A percentile compares a stretch with the other conserved stretches of the same genome.
These are phyloP conservation scores for Melipona quadrifasciata DNA, from an alignment of 1,140 invertebrate species.

Conservation along the genomic window DNA sequence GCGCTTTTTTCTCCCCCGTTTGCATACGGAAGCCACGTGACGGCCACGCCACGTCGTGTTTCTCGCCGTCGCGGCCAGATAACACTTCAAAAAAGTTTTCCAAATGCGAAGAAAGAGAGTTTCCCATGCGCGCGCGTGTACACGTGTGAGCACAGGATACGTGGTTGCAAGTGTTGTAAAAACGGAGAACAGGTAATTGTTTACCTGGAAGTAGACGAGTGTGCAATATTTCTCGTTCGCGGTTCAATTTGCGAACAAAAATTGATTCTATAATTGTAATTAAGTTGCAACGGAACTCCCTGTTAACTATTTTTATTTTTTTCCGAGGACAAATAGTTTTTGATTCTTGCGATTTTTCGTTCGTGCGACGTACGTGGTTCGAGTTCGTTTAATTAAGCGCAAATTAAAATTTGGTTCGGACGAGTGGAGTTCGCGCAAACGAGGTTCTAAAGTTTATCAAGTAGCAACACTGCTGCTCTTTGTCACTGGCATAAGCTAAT, in stretches of 20 bases:
- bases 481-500: too few species aligned
- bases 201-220: neutral
- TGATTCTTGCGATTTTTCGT: too few species aligned
- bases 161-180: neutral
- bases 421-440: too few species aligned
- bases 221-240: neutral
- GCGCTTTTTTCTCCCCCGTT: slow-evolving; percentile 21
- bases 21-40: slow-evolving; percentile 36
- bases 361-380: too few species aligned
- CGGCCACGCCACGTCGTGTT: slow-evolving; percentile 25
- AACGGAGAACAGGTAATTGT: neutral
- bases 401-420: too few species aligned
- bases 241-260: neutral
- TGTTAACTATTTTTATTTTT: too few species aligned
- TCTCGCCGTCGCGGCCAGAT: slow-evolving; percentile 38
- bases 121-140: too few species aligned
- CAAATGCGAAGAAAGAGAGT: neutral
- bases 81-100: neutral
- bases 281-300: too few species aligned
- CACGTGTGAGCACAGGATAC: neutral
- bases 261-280: neutral
- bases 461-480: too few species aligned
- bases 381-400: too few species aligned
- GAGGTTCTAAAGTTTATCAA: too few species aligned
- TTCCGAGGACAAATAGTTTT: too few species aligned